Base-by-base conservation (phyloP, 1,140 invertebrate genomes). In the Zeugodacus cucurbitae region DNA sequence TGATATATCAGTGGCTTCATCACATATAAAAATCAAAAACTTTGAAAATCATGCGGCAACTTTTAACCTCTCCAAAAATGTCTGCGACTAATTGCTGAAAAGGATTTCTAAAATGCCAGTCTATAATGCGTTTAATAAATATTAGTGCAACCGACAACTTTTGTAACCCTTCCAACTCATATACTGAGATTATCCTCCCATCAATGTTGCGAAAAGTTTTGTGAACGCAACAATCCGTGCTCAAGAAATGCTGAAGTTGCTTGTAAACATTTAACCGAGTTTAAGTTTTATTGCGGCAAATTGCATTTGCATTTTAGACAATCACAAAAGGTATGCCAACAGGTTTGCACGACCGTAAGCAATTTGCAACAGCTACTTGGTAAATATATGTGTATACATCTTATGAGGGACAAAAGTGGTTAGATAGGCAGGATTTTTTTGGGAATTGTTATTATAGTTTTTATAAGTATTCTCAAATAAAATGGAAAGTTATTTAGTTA, bases 291-390 rank as follows among this genome's bases (percentile, higher is more conserved):
- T 29, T 48, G 48, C 20, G 74, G 10, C 10, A 82, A 82, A 82
- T 82, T 82, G 20, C 41, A 82, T 82, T 82, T 82, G 74, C 74
- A 48, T 82, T 82, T 82, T 44, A 44, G 41, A 44, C 37, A 44
- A 82, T 54, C 44, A 82, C 22, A 82, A 44, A 82, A 26, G 34
- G 10, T 6, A 78, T 22, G 37, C 37, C 37, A 41, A 11, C 26
- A 7, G 7, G 20, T 22, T 74, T 34, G 11, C 5, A 37, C 26
- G n/a, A 48, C 14, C 11, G 37, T 17, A 82, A 48, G 74, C 41
- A 82, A 7, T 48, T 48, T 48, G n/a, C 7, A 82, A 82, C 22
- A 48, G 10, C 41, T n/a, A 29, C 6, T 26, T n/a, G 74, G n/a
- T 82, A 26, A 26, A 82, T 26, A 29, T 20, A 20, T 14, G 5